These are phyloP conservation scores for Galeruca laticollis DNA, from an alignment of 2,888 invertebrate genomes.

Conservation along the genomic window DNA sequence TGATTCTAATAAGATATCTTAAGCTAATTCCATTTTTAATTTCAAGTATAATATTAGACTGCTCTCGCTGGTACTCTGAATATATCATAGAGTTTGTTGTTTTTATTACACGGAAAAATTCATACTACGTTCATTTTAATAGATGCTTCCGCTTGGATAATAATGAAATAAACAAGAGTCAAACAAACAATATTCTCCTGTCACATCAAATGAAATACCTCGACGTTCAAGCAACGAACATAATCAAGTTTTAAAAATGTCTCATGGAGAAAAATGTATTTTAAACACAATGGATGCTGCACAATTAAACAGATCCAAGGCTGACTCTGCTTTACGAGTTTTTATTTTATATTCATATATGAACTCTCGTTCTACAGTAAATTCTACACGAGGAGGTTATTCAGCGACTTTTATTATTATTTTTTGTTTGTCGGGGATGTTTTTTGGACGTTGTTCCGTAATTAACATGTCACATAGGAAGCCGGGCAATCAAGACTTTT, in stretches of 20 bases:
- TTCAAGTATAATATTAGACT: too few relatives aligned
- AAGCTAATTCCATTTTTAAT: too few relatives aligned
- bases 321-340: background rate
- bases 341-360: conserved; percentile 1
- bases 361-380: background rate
- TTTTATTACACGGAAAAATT: too few relatives aligned
- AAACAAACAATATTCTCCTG: background rate
- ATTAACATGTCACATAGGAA: background rate
- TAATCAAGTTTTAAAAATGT: background rate
- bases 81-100: too few relatives aligned
- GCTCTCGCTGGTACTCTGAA: too few relatives aligned
- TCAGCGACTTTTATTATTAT: conserved; percentile 2
- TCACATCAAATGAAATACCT: conserved; percentile 2
- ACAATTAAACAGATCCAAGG: background rate
- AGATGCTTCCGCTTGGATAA: background rate
- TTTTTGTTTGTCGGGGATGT: background rate
- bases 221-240: background rate
- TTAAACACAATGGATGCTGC: background rate
- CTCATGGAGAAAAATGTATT: background rate
- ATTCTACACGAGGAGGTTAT: background rate
- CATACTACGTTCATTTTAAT: background rate
- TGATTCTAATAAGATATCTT: too few relatives aligned
- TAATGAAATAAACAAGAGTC: background rate
- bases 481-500: background rate
- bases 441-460: background rate